Percentiles rank a stretch among this genome's conserved stretches.
Conservation (phyloP, 2,113 vertebrate species). For the Mixornis gularis region DNA sequence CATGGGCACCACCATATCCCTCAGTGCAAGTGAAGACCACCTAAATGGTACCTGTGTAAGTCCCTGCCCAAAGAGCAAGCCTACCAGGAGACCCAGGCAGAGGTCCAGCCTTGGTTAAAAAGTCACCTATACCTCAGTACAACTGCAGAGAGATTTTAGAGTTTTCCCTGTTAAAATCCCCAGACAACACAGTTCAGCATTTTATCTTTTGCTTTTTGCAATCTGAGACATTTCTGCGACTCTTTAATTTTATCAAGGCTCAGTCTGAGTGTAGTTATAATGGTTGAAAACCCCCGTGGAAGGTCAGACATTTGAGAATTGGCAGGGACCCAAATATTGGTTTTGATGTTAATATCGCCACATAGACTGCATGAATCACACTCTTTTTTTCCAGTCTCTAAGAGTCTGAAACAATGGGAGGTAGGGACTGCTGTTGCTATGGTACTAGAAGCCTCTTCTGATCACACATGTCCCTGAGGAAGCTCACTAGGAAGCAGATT, state of each 20-base stretch:
- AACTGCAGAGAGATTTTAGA: not conserved
- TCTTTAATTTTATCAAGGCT: not conserved
- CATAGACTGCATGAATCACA: not conserved
- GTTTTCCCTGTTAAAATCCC: not conserved
- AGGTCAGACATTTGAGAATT: not conserved
- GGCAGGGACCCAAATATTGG: not conserved
- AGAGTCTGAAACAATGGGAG: slow-evolving; percentile 7
- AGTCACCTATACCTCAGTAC: not conserved
- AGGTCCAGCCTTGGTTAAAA: not conserved
- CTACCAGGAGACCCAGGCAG: not conserved
- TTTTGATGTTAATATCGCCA: not conserved
- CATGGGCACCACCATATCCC: not conserved
- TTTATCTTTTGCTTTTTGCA: not conserved
- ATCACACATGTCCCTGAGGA: slow-evolving; percentile 9
- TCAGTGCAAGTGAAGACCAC: not conserved
- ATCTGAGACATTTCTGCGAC: not conserved
- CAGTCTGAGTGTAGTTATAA: not conserved
- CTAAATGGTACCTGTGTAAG: not conserved
- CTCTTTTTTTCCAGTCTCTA: not conserved
- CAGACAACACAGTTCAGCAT: not conserved
- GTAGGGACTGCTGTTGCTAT: slow-evolving; percentile 17
- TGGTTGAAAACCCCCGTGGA: not conserved
- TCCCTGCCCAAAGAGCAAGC: not conserved
- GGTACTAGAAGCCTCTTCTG: not conserved
- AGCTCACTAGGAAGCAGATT: not conserved